Base-by-base conservation (phyloP, 1,140 invertebrate genomes). In the Monochamus saltuarius region DNA sequence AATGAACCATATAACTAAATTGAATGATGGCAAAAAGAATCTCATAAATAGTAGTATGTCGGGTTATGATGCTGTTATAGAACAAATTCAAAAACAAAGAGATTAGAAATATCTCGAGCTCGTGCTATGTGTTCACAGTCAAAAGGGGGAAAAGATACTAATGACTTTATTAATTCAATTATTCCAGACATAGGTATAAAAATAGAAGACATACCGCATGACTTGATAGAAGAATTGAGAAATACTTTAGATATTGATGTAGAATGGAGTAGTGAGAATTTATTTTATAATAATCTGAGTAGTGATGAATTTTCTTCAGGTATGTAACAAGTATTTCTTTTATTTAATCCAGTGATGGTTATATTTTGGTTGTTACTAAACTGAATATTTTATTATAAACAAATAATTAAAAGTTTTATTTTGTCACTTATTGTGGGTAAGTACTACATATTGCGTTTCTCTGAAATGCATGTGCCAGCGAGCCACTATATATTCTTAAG, bases 101-200 rank as follows among this genome's bases (percentile, higher is more conserved):
- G 69, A 37, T 51, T 73, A 11, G 72, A 73, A 63, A 47, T 73
- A 42, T 73, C 72, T 13, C 60, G 63, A 40, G 62, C 64, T 13
- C 56, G 72, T 35, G 55, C 68, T 64, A 69, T 73, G 60, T 66
- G 64, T 51, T 54, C 38, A 16, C 43, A 61, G 9, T 38, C 59
- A 9, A 42, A 56, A 46, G 13, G 56, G 17, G 16, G 43, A 13
- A 54, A 51, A 40, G 39, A 67, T 45, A 61, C 38, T 34, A 57
- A 49, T n/a, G 55, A 66, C 7, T 55, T 61, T 38, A 71, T 68
- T 11, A 64, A 69, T 59, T 62, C 66, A 2, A 71, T 73, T 54
- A 72, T 72, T 47, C 68, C 72, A 13, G 72, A 73, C 54, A 69
- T 73, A 59, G 72, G 68, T 13, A 71, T 73, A 36, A 67, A 68